Evolutionary conservation across 1,140 invertebrate genomes (phyloP).

Genomic region (Pachyrhynchus sulphureomaculatus): DNA sequence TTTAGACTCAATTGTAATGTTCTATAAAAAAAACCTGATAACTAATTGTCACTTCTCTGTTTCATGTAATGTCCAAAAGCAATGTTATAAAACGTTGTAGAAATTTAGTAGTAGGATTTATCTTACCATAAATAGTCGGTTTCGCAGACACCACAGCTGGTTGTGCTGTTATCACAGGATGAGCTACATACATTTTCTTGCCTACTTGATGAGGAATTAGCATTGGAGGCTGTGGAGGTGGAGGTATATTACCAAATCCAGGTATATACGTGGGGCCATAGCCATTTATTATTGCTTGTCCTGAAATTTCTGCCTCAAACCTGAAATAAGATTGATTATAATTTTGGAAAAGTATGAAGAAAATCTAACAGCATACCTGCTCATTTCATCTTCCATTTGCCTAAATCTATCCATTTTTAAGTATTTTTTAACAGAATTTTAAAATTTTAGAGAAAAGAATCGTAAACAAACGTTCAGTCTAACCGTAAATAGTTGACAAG

Average conservation of each 20-base stretch:
- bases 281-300: conserved; percentile 66
- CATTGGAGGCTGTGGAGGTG: conserved; percentile 58
- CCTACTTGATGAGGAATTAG: conserved; percentile 64
- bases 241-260: conserved; percentile 53
- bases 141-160: conserved; percentile 64
- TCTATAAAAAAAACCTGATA: too few species aligned
- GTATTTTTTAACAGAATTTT: not conserved
- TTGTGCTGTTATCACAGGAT: conserved; percentile 54
- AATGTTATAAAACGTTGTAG: too few species aligned
- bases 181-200: conserved; percentile 39
- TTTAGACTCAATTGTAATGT: too few species aligned
- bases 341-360: conserved; percentile 13
- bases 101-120: too few species aligned
- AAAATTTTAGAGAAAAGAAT: too few species aligned
- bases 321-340: conserved; percentile 50
- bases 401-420: conserved; percentile 39
- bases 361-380: conserved; percentile 58
- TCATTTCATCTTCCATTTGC: conserved; percentile 79
- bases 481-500: too few species aligned
- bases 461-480: too few species aligned
- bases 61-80: too few species aligned
- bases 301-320: conserved; percentile 85
- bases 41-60: too few species aligned
- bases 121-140: conserved; percentile 59
- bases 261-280: conserved; percentile 55